Conservation (phyloP, 2,113 vertebrate genomes). For the Solea solea region DNA sequence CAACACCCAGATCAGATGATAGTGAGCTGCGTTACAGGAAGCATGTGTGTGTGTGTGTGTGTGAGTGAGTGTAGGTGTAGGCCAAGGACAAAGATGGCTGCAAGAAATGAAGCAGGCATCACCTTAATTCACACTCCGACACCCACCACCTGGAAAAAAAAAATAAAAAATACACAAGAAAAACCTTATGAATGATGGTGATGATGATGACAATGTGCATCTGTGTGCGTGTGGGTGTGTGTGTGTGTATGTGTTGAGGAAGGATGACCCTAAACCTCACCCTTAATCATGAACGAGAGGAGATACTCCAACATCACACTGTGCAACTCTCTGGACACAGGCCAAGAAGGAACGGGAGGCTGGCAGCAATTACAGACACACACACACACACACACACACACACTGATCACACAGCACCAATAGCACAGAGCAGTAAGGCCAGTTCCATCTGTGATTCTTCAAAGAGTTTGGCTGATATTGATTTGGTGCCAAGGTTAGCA, state of each 20-base stretch:
- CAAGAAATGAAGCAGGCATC: slow-evolving; percentile 25
- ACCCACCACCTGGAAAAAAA: neutral
- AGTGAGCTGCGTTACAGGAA: slow-evolving; percentile 84
- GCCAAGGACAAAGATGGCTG: slow-evolving; percentile 55
- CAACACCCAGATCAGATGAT: slow-evolving; percentile 86
- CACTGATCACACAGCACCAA: slow-evolving; percentile 59
- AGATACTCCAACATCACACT: slow-evolving; percentile 67
- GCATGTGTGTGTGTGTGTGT: slow-evolving; percentile 32
- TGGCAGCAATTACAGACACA: slow-evolving; percentile 73
- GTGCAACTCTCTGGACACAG: slow-evolving; percentile 66
- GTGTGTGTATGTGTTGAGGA: slow-evolving; percentile 11
- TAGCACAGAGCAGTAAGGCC: slow-evolving; percentile 79
- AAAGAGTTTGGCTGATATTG: slow-evolving; percentile 88
- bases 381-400: slow-evolving; percentile 50
- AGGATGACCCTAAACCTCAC: slow-evolving; percentile 42
- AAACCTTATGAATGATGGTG: slow-evolving; percentile 15
- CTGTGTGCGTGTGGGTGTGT: slow-evolving; percentile 6
- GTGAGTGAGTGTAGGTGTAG: slow-evolving; percentile 31
- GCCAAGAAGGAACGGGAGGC: slow-evolving; percentile 68
- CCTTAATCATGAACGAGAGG: slow-evolving; percentile 64
- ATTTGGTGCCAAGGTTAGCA: slow-evolving; percentile 87
- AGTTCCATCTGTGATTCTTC: slow-evolving; percentile 88
- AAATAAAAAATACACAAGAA: slow-evolving; percentile 19
- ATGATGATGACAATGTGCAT: neutral
- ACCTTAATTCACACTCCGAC: slow-evolving; percentile 17